Evolutionary conservation across 2,797 vertebrate species (phyloP).

Genomic region (Arnoldichthys spilopterus): DNA sequence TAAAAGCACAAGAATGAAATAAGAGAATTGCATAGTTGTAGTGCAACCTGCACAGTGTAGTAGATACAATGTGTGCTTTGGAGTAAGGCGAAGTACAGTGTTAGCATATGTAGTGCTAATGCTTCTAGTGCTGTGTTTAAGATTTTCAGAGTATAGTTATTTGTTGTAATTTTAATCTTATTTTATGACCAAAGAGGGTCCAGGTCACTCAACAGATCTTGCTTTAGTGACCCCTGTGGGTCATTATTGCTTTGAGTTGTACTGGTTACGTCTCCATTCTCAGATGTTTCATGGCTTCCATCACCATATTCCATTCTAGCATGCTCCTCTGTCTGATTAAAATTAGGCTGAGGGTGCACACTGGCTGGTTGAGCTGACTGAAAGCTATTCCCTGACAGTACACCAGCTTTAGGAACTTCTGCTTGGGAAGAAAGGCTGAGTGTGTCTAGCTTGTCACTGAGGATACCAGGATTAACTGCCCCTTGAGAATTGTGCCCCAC

Average conservation of each 20-base stretch:
- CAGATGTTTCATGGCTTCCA: not conserved
- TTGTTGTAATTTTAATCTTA: not conserved
- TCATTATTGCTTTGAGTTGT: not conserved
- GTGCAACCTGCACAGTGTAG: slow-evolving; percentile 3
- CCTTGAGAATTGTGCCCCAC: not conserved
- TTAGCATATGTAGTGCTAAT: slow-evolving; percentile 6
- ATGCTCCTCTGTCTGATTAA: not conserved
- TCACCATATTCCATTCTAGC: not conserved
- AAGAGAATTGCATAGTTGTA: slow-evolving; percentile 32
- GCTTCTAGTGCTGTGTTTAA: not conserved
- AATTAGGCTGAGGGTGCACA: not conserved
- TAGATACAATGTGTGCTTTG: not conserved
- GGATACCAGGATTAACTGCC: not conserved
- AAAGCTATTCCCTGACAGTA: not conserved
- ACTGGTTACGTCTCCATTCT: slow-evolving; percentile 1
- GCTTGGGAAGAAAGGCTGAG: slow-evolving; percentile 44
- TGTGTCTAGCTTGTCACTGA: slow-evolving; percentile 40
- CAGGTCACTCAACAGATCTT: slow-evolving; percentile 14
- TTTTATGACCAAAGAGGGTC: slow-evolving; percentile 16
- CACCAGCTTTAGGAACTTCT: slow-evolving; percentile 7
- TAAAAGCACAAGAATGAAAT: slow-evolving; percentile 7
- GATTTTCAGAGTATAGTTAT: not conserved
- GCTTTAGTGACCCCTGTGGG: not conserved
- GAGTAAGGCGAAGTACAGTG: not conserved
- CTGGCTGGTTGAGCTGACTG: not conserved